Conservation (phyloP, 35 echinoderm and acorn worm species). For the Lytechinus pictus region DNA sequence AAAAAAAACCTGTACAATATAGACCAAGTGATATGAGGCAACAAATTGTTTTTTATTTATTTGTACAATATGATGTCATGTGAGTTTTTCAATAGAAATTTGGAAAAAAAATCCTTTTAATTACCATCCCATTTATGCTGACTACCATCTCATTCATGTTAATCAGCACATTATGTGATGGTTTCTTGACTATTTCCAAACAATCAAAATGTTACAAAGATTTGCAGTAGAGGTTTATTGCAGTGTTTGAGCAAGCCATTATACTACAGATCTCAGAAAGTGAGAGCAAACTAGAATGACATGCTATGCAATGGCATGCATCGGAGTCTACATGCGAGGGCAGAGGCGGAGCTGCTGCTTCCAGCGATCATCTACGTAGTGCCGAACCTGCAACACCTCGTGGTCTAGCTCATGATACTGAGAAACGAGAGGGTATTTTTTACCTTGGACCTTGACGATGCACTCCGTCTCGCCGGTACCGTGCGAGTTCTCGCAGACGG, state of each 20-base stretch:
- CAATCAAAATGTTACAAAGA: too few relatives aligned
- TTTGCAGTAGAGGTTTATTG: too few relatives aligned
- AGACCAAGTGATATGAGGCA: too few relatives aligned
- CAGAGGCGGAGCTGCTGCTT: constrained; percentile 29
- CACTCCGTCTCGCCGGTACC: constrained; percentile 83
- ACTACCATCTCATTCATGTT: too few relatives aligned
- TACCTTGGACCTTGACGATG: constrained; percentile 50
- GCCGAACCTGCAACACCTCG: constrained; percentile 24
- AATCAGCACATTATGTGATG: too few relatives aligned
- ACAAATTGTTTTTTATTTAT: too few relatives aligned
- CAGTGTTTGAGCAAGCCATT: not conserved
- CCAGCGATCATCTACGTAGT: constrained; percentile 12
- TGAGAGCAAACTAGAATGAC: not conserved
- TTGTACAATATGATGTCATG: too few relatives aligned
- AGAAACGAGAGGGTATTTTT: not conserved
- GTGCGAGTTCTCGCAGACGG: constrained; percentile 72
- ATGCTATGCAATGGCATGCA: constrained; percentile 17
- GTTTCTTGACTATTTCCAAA: too few relatives aligned
- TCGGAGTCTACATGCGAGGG: constrained; percentile 1
- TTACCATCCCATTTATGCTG: too few relatives aligned
- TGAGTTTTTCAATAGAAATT: too few relatives aligned
- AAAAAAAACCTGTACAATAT: too few relatives aligned
- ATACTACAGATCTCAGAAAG: not conserved
- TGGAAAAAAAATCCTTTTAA: too few relatives aligned
- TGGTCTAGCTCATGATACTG: not conserved